phyloP scores from a whole-genome alignment of 1,140 invertebrate species.

The Papilio glaucus region DNA sequence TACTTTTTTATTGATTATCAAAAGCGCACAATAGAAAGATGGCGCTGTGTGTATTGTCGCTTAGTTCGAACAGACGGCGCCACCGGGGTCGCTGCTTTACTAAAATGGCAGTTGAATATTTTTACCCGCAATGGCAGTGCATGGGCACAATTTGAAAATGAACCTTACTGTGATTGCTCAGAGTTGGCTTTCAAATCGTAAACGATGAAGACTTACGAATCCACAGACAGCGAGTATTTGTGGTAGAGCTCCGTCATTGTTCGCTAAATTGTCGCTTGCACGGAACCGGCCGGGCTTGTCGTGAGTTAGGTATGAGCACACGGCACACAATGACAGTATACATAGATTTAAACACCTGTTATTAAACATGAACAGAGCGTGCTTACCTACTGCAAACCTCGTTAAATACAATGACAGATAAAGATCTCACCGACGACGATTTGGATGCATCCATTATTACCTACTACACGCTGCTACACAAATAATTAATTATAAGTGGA shows the following conservation, averaged over 20 bases:
- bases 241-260: slow-evolving; percentile 79
- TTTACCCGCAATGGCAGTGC: slow-evolving; percentile 63
- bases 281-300: slow-evolving; percentile 78
- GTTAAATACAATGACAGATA: slow-evolving; percentile 79
- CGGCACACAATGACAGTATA: slow-evolving; percentile 74
- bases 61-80: slow-evolving; percentile 77
- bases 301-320: slow-evolving; percentile 76
- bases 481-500: slow-evolving; percentile 66
- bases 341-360: slow-evolving; percentile 81
- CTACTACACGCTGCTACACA: slow-evolving; percentile 47
- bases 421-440: slow-evolving; percentile 66
- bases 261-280: slow-evolving; percentile 82
- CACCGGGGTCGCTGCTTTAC: slow-evolving; percentile 78
- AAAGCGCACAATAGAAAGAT: slow-evolving; percentile 78
- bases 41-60: slow-evolving; percentile 74
- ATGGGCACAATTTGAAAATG: slow-evolving; percentile 43
- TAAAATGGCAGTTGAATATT: slow-evolving; percentile 82
- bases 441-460: slow-evolving; percentile 74
- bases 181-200: slow-evolving; percentile 43
- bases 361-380: slow-evolving; percentile 76
- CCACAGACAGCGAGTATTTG: slow-evolving; percentile 71
- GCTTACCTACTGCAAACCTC: slow-evolving; percentile 61
- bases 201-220: slow-evolving; percentile 66
- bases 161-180: slow-evolving; percentile 44
- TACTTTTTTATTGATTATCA: slow-evolving; percentile 79